phyloP scores from a whole-genome alignment of 1,140 invertebrate genomes.

The Sweltsa coloradensis region DNA sequence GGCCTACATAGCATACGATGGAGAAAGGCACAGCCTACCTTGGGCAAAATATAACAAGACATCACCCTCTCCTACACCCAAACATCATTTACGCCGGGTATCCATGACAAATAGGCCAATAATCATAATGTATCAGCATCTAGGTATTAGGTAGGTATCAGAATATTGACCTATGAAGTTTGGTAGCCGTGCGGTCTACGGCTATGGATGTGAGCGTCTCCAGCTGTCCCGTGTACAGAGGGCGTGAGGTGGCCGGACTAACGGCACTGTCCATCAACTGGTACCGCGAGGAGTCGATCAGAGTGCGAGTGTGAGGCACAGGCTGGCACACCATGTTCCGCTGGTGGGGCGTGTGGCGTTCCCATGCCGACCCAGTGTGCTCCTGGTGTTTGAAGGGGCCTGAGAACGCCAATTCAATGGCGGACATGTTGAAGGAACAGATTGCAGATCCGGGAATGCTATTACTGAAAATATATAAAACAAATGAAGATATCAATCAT shows the following conservation, averaged over 20 bases:
- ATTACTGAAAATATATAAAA: conserved; percentile 47
- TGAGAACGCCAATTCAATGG: conserved; percentile 71
- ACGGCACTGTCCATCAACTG: conserved; percentile 82
- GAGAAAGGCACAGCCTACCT: no score
- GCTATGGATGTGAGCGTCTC: conserved; percentile 71
- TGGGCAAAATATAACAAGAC: no score
- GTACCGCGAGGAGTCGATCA: conserved; percentile 62
- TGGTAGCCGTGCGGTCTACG: conserved; percentile 58
- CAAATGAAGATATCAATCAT: conserved; percentile 2
- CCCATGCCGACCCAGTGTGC: conserved; percentile 64
- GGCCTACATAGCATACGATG: no score
- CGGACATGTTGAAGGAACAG: conserved; percentile 78
- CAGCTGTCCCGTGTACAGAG: conserved; percentile 53
- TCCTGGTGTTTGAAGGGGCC: conserved; percentile 81
- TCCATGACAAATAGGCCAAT: no score
- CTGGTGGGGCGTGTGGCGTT: conserved; percentile 38
- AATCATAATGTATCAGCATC: no score
- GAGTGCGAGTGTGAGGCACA: conserved; percentile 15
- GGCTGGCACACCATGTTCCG: conserved; percentile 44
- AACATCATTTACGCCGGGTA: no score
- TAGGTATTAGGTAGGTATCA: no score
- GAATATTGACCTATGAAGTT: conserved; percentile 40
- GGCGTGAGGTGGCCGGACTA: conserved; percentile 51
- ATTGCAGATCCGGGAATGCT: conserved; percentile 86
- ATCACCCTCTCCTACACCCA: no score